Base-by-base conservation (phyloP, 2,888 invertebrate genomes). In the Neria commutata region DNA sequence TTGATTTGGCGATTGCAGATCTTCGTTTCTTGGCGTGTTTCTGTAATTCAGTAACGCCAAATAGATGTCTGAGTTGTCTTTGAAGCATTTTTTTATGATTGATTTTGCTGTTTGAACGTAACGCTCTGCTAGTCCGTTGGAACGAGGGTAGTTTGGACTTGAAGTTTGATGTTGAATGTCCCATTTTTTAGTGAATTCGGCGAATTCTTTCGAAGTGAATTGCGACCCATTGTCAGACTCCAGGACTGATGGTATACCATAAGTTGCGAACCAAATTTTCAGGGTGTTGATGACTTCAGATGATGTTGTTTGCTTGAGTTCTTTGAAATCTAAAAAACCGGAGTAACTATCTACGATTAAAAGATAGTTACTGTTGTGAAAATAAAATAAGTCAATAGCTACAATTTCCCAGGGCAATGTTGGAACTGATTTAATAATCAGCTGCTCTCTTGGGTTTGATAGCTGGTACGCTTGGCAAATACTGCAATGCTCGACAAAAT, bases 41-140 rank as follows among this genome's bases (percentile, higher is more conserved):
- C 63, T 51, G 33, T 63, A 59, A 42, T 61, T 61, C 17, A 63
- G 49, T 10, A 66, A 47, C 10, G 60, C 61, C 40, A 58, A 19
- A 33, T 54, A 60, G 37, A 50, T 29, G 42, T 48, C 37, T n/a
- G 37, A 14, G 4, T 58, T 52, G 58, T 60, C 61, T 26, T 61
- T 56, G 19, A 46, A 55, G 50, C 58, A 60, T 53, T 63, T 64
- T 56, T 60, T 64, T 19, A 60, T n/a, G 16, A 65, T 55, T 5
- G 23, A 19, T 49, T 67, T 64, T 47, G 56, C 64, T 40, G 54
- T 60, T 52, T 64, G 64, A 8, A 64, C 59, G 34, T 59, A 63
- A 10, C 56, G 54, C 56, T 61, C 61, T 8, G 64, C 66, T 29
- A 64, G 34, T 1, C 61, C 64, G 42, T 66, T 66, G 17, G 61